Conservation (phyloP, 2,888 invertebrate species). For the Epinotia bilunana region DNA sequence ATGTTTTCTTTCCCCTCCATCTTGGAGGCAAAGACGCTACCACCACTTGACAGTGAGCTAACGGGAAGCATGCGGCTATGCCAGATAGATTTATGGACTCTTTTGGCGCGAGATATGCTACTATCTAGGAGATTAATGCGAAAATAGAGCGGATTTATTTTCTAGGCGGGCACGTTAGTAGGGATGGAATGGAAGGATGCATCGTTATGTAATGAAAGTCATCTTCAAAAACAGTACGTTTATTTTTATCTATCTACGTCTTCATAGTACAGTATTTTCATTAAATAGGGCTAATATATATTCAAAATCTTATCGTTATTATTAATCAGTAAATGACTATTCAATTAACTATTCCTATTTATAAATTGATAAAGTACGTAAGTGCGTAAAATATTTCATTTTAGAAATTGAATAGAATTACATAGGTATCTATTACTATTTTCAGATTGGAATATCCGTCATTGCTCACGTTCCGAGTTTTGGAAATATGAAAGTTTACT, state of each 20-base stretch:
- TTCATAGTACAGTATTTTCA: conserved; percentile 4
- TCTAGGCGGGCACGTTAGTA: neutral
- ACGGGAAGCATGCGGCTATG: conserved; percentile 56
- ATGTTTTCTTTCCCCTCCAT: conserved; percentile 62
- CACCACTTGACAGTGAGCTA: conserved; percentile 56
- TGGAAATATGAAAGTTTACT: too few relatives aligned
- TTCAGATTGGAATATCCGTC: neutral
- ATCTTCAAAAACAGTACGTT: conserved; percentile 20
- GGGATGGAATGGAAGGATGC: neutral
- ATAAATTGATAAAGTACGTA: neutral
- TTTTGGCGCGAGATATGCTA: conserved; percentile 20
- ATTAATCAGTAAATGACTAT: neutral
- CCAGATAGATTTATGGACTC: conserved; percentile 34
- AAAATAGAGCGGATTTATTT: conserved; percentile 21
- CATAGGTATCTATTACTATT: neutral
- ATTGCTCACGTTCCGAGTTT: neutral
- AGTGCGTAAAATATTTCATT: too few relatives aligned
- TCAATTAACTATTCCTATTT: neutral
- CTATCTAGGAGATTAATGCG: conserved; percentile 15
- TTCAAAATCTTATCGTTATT: conserved; percentile 15
- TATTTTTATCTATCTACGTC: conserved; percentile 23
- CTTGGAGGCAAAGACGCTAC: conserved; percentile 48
- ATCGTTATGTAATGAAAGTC: conserved; percentile 21
- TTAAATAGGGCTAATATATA: neutral
- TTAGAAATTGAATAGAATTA: neutral